phyloP scores from a whole-genome alignment of 2,888 invertebrate species.

The Drosophila pseudotakahashii region DNA sequence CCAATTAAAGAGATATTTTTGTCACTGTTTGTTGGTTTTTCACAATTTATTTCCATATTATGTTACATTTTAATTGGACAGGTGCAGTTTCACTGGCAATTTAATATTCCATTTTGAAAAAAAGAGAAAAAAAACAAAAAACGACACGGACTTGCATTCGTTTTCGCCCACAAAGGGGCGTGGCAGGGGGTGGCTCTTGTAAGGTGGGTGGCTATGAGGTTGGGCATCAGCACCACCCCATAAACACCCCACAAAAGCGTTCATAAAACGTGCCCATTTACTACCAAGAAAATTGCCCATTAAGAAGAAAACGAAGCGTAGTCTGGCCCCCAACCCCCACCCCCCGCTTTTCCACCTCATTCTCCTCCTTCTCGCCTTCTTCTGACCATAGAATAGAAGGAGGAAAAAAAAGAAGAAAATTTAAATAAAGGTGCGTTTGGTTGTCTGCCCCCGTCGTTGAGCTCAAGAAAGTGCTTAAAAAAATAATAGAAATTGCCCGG shows the following conservation, averaged over 20 bases:
- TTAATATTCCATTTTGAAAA: slow-evolving; percentile 69
- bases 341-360: slow-evolving; percentile 5
- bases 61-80: slow-evolving; percentile 54
- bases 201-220: slow-evolving; percentile 14
- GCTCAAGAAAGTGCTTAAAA: slow-evolving; percentile 50
- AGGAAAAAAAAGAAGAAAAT: slow-evolving; percentile 49
- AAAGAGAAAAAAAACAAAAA: slow-evolving; percentile 9
- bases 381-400: slow-evolving; percentile 48
- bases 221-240: slow-evolving; percentile 59
- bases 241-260: slow-evolving; percentile 83
- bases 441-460: slow-evolving; percentile 53
- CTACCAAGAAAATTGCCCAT: slow-evolving; percentile 82
- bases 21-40: slow-evolving; percentile 11
- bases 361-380: slow-evolving; percentile 5
- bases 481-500: slow-evolving; percentile 57
- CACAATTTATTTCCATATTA: slow-evolving; percentile 11
- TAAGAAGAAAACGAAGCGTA: slow-evolving; percentile 73
- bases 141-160: slow-evolving; percentile 41
- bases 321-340: slow-evolving; percentile 21
- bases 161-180: slow-evolving; percentile 8
- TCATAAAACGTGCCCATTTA: slow-evolving; percentile 82
- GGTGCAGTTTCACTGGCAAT: slow-evolving; percentile 58
- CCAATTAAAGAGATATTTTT: neutral
- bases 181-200: slow-evolving; percentile 7
- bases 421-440: slow-evolving; percentile 81